phyloP scores from a whole-genome alignment of 2,888 invertebrate species.

The Andricus curvator region DNA sequence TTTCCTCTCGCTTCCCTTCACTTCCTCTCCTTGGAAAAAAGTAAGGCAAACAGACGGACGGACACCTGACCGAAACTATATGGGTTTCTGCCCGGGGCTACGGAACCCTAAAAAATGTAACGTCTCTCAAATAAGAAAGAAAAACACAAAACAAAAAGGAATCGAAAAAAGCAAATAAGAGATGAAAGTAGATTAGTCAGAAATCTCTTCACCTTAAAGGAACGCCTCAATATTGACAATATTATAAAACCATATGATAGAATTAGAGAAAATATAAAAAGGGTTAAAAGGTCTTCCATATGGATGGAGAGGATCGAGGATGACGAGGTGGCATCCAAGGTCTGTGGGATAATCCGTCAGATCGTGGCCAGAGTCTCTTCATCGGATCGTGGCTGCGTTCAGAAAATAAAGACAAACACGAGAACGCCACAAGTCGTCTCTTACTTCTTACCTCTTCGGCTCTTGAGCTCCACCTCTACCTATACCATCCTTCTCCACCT shows the following conservation, averaged over 20 bases:
- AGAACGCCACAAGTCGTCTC: slow-evolving; percentile 47
- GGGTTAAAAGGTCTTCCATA: not conserved
- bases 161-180: not conserved
- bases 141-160: not conserved
- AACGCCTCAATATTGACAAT: slow-evolving; percentile 24
- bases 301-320: slow-evolving; percentile 43
- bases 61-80: no score
- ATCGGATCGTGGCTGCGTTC: slow-evolving; percentile 46
- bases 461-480: slow-evolving; percentile 40
- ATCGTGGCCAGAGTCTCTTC: slow-evolving; percentile 47
- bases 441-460: slow-evolving; percentile 19
- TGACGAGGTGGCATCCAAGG: slow-evolving; percentile 56
- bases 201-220: not conserved
- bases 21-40: no score
- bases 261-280: slow-evolving; percentile 10
- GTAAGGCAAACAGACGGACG: no score
- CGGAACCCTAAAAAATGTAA: no score
- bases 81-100: no score
- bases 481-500: slow-evolving; percentile 59
- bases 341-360: slow-evolving; percentile 70
- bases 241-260: slow-evolving; percentile 13
- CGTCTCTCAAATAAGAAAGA: not conserved
- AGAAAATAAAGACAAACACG: slow-evolving; percentile 63
- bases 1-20: no score
- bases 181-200: not conserved